phyloP scores from a whole-genome alignment of 2,888 invertebrate species.

The Gonocerus acuteangulatus region DNA sequence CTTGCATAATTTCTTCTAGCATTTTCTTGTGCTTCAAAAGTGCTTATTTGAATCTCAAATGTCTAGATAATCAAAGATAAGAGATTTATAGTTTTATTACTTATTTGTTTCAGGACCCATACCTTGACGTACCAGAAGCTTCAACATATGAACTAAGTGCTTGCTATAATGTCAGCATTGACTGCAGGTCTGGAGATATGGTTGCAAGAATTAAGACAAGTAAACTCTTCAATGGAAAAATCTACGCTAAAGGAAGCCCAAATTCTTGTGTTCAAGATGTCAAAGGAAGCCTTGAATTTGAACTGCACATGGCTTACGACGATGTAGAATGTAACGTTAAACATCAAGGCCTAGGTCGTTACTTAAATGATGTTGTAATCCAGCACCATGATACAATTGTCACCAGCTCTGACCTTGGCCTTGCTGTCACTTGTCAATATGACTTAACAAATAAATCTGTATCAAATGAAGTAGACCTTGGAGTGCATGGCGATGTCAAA shows the following conservation, averaged over 20 bases:
- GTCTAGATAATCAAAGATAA: too few species aligned
- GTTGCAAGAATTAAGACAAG: slow-evolving; percentile 85
- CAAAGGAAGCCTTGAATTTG: slow-evolving; percentile 79
- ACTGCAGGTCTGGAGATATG: slow-evolving; percentile 88
- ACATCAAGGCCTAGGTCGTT: slow-evolving; percentile 64
- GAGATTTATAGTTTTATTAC: too few species aligned
- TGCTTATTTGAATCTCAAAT: too few species aligned
- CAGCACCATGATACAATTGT: slow-evolving; percentile 94
- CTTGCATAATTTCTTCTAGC: too few species aligned
- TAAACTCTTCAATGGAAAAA: slow-evolving; percentile 86
- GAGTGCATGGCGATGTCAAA: slow-evolving; percentile 80
- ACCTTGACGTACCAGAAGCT: slow-evolving; percentile 82
- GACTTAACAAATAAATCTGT: slow-evolving; percentile 90
- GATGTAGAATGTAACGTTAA: slow-evolving; percentile 88
- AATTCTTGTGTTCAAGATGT: slow-evolving; percentile 87
- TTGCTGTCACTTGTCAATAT: slow-evolving; percentile 89
- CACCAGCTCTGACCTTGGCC: slow-evolving; percentile 85
- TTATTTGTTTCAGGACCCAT: slow-evolving; percentile 60
- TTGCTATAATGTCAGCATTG: slow-evolving; percentile 89
- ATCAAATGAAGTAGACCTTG: slow-evolving; percentile 82
- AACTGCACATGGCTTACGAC: slow-evolving; percentile 84
- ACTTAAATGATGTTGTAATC: slow-evolving; percentile 86
- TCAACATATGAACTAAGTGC: slow-evolving; percentile 86
- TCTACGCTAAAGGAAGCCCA: slow-evolving; percentile 89
- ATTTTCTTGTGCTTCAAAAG: too few species aligned